Percentiles rank a stretch among this genome's conserved stretches.
These are phyloP conservation scores for Anthophora plumipes DNA, from an alignment of 2,888 invertebrate genomes.

Conservation along the genomic window DNA sequence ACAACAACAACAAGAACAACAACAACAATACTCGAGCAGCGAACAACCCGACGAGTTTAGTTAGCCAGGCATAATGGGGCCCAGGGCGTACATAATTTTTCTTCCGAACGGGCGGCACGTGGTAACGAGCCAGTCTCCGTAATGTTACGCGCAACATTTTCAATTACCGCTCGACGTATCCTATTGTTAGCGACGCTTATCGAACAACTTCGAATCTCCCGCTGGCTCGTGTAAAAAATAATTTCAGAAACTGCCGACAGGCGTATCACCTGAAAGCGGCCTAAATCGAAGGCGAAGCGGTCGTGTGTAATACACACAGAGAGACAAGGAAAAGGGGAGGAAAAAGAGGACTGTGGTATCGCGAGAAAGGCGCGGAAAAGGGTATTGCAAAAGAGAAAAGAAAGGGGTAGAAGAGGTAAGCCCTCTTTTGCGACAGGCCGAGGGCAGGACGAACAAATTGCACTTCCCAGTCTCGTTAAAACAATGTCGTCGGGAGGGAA, in stretches of 20 bases:
- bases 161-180: slow-evolving; percentile 45
- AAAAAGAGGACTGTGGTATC: slow-evolving; percentile 29
- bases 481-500: slow-evolving; percentile 72
- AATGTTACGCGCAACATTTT: slow-evolving; percentile 24
- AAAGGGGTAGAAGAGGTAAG: slow-evolving; percentile 19
- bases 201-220: slow-evolving; percentile 24
- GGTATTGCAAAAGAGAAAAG: slow-evolving; percentile 29
- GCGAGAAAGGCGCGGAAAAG: slow-evolving; percentile 46
- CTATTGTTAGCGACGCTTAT: slow-evolving; percentile 24
- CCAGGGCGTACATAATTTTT: slow-evolving; percentile 22
- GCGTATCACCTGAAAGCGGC: slow-evolving; percentile 1
- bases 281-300: background rate
- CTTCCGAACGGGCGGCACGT: slow-evolving; percentile 9
- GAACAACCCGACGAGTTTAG: slow-evolving; percentile 29
- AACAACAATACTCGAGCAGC: background rate
- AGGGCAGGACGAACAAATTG: slow-evolving; percentile 76
- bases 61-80: slow-evolving; percentile 35
- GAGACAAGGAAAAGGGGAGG: slow-evolving; percentile 19
- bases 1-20: slow-evolving; percentile 1
- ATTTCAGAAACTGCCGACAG: slow-evolving; percentile 46
- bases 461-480: slow-evolving; percentile 79
- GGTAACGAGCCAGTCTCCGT: slow-evolving; percentile 23
- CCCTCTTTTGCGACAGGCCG: slow-evolving; percentile 56
- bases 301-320: background rate
- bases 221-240: slow-evolving; percentile 13